Evolutionary conservation across 2,113 vertebrate species (phyloP).

Genomic region (Miniopterus natalensis): DNA sequence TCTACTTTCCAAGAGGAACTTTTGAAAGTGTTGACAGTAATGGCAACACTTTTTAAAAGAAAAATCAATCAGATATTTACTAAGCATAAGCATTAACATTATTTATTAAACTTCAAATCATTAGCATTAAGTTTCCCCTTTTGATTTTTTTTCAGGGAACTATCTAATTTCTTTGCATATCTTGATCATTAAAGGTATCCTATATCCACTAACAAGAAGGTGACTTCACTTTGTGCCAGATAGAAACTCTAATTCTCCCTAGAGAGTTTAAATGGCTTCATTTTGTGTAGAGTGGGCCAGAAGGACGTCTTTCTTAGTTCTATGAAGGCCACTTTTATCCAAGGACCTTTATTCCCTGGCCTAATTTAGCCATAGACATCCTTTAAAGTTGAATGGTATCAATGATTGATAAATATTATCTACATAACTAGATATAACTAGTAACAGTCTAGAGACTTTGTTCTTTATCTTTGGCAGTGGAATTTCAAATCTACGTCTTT

Average conservation of each 20-base stretch:
- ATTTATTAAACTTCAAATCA: constrained; percentile 51
- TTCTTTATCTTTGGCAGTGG: constrained; percentile 43
- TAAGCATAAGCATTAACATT: not conserved
- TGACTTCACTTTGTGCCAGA: constrained; percentile 54
- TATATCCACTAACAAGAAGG: constrained; percentile 54
- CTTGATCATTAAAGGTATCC: constrained; percentile 39
- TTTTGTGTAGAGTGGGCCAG: constrained; percentile 1
- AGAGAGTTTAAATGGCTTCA: constrained; percentile 57
- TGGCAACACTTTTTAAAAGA: constrained; percentile 27
- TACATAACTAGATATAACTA: constrained; percentile 23
- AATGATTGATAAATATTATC: constrained; percentile 65
- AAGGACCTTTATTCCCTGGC: constrained; percentile 45
- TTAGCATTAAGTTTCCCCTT: constrained; percentile 2
- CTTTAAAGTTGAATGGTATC: constrained; percentile 50
- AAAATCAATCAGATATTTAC: constrained; percentile 37
- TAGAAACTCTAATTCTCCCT: constrained; percentile 62
- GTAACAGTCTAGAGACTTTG: not conserved
- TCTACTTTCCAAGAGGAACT: constrained; percentile 30
- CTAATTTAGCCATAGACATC: not conserved
- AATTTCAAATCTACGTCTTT: constrained; percentile 64
- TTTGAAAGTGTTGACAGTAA: constrained; percentile 31
- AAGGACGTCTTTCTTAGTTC: constrained; percentile 23
- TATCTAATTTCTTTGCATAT: constrained; percentile 54
- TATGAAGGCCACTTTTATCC: constrained; percentile 50
- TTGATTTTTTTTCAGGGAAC: not conserved